Base-by-base conservation (phyloP, 2,888 invertebrate species). In the Sialis fuliginosa region DNA sequence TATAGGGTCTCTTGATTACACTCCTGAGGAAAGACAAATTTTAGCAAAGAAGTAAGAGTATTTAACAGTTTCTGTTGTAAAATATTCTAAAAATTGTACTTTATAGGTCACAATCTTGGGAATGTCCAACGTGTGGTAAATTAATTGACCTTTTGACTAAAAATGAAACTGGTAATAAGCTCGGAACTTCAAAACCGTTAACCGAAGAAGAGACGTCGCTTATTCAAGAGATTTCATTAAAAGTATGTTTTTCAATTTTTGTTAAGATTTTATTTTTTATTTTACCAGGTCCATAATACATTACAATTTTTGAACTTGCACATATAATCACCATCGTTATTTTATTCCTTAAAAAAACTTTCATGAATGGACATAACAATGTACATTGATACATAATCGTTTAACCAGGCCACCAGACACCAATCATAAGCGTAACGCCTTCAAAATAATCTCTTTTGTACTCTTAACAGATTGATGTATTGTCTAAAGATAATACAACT, bases 1-100 rank as follows among this genome's bases (percentile, higher is more conserved):
- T 3, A 85, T 96, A 51, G 95, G 93, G 6, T 85, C 91, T 2
- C 66, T 95, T 22, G 90, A 93, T 62, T 93, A 90, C 60, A 77
- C 84, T 1, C 69, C 81, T n/a, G 82, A 84, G 45, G 92, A 92
- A 62, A 72, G 93, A 48, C 79, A 79, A 60, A 62, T 71, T 42
- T 70, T 95, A 44, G 91, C 92, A 6, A 80, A 76, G 58, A 84
- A 81, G 74, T 86, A 72, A 8, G 56, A 57, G 22, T 40, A 33
- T 32, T 33, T 42, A 33, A 39, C 33, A 39, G 12, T 34, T 46
- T n/a, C 33, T 42, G 9, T 13, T 49, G 7, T 42, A 39, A 37
- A 31, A 33, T 37, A 45, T 12, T 45, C 10, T 37, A 42, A 45
- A 45, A 7, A 37, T 34, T 13, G 4, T 37, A 13, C 12, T 35